Base-by-base conservation (phyloP, 1,140 invertebrate genomes). In the Helicoverpa zea region DNA sequence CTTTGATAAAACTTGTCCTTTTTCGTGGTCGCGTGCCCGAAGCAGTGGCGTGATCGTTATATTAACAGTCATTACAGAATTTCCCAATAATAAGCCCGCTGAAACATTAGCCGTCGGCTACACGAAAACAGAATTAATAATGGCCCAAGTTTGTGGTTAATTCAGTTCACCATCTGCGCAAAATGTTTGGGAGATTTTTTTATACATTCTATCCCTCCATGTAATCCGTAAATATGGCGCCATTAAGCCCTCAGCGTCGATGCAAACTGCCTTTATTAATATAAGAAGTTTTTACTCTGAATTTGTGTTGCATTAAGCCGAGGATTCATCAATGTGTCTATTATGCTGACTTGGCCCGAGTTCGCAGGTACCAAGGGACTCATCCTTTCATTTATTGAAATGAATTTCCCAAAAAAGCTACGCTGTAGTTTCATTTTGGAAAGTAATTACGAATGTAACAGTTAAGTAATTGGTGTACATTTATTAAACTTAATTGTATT, bases 61-160 rank as follows among this genome's bases (percentile, higher is more conserved):
- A 91, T 92, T 91, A 93, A 88, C 84, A 91, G 86, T 91, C 89
- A 93, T 92, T 93, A 92, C 88, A 89, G 89, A 90, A 92, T 90
- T 91, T 93, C 83, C 89, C 90, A 93, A 92, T 93, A 93, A 90
- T 92, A 91, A 90, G 89, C 86, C 83, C 52, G 77, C 72, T 88
- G 90, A 87, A 90, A 90, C 89, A 92, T 93, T 92, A 91, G 87
- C 88, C 86, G 79, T 84, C 83, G 84, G 87, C 87, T 85, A 90
- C 90, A 92, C 90, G 91, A 90, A 91, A 90, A 88, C 85, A 91
- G 87, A 92, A 92, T 93, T 93, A 93, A 90, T 92, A 91, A 93
- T 88, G 88, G 84, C 81, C 84, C 85, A 91, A 92, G 83, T 92
- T 92, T 88, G 90, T 83, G 88, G 85, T 90, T 88, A 87, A 90